phyloP scores from a whole-genome alignment of 2,113 vertebrate genomes.

The Gyps fulvus region DNA sequence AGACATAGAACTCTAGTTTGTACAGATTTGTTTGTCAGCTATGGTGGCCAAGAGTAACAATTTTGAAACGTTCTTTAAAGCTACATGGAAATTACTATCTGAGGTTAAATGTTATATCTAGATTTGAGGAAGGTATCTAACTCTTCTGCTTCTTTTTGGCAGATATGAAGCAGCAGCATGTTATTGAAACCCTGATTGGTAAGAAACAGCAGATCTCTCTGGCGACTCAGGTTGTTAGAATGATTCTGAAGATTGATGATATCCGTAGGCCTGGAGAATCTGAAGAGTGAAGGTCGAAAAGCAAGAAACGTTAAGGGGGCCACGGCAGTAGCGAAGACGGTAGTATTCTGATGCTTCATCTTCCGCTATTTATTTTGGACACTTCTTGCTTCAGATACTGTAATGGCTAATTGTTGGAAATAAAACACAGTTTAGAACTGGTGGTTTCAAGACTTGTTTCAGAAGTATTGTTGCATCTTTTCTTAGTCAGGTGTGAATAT shows the following conservation, averaged over 20 bases:
- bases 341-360: background rate
- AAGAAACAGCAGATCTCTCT: conserved; percentile 97
- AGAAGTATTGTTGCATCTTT: background rate
- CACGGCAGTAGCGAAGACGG: conserved; percentile 26
- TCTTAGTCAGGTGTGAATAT: background rate
- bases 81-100: background rate
- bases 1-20: background rate
- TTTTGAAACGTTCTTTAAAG: background rate
- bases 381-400: conserved; percentile 7
- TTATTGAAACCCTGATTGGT: conserved; percentile 95
- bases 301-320: background rate
- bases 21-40: background rate
- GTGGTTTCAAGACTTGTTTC: background rate
- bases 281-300: conserved; percentile 78
- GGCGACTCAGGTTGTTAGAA: conserved; percentile 94
- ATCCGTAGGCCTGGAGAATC: conserved; percentile 90
- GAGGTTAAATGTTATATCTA: fast-evolving
- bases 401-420: conserved; percentile 36
- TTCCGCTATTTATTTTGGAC: conserved; percentile 64
- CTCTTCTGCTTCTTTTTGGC: conserved; percentile 3
- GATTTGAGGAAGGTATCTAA: background rate
- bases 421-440: conserved; percentile 39
- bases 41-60: background rate
- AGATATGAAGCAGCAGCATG: conserved; percentile 98
- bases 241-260: conserved; percentile 98